Evolutionary conservation across 2,888 invertebrate genomes (phyloP), one percentile per base, ranked within the genome.

Genomic region (Caenorhabditis uteleia): DNA sequence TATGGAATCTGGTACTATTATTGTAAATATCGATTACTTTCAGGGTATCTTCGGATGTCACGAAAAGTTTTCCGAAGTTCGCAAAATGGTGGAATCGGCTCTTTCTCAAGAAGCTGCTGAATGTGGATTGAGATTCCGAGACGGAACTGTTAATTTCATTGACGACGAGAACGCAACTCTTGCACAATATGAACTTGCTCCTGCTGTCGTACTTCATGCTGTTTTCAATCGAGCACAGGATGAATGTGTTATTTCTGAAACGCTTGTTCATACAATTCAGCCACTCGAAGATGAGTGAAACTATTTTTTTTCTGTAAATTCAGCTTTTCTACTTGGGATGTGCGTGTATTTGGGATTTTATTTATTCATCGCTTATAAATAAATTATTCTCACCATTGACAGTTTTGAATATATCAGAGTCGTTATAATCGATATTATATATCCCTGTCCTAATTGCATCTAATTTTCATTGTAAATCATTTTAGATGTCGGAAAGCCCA

Each of bases 131-230:
- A 23, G 47, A 10, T 61, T 81, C 20, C 60, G 56, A n/a, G 74
- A 74, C 34, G 57, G 70, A 10, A 34, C 50, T 26, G 43, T 42
- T 1, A 47, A 56, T 14, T 5, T 47, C 12, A 45, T 43, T 25
- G 61, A 61, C 7, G 61, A 61, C 20, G 87, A 88, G 34, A 89
- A 90, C 36, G 89, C 88, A 77, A 89, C 90, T 39, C 87, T 95
- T 79, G 88, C 89, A 0, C 91, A 93, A 80, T 87, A 90, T 46
- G 87, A 89, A 75, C 86, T 95, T 65, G 90, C 91, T 73, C 94
- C 94, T 36, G 91, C 93, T 3, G 88, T 89, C 38, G 87, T 92
- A 77, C 86, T 95, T 49, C 89, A 88, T 60, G 92, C 93, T 84
- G 87, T 88, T 31, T 89, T 89, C 88, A 88, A 45, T 0, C 27